A percentile compares a stretch with the other conserved stretches of the same genome.
phyloP scores from a whole-genome alignment of 2,113 vertebrate genomes.

The Muntiacus muntjak region DNA sequence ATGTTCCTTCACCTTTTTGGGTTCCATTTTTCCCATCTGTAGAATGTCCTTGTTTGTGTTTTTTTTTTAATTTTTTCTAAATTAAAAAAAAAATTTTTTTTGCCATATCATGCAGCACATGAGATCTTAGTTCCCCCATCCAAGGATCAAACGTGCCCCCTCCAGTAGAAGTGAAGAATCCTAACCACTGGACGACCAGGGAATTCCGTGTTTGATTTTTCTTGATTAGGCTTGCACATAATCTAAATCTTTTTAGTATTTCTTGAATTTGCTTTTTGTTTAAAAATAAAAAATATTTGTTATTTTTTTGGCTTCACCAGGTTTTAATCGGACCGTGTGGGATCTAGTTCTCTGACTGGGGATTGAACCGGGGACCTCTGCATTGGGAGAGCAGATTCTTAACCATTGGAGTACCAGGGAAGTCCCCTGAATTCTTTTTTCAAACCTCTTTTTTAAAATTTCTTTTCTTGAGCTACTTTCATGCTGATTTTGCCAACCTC shows the following conservation, averaged over 20 bases:
- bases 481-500: background rate
- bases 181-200: background rate
- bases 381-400: background rate
- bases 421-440: background rate
- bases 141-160: background rate
- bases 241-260: background rate
- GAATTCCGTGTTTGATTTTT: background rate
- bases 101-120: background rate
- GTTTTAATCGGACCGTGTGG: background rate
- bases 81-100: background rate
- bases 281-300: background rate
- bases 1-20: background rate
- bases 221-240: background rate
- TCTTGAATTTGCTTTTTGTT: background rate
- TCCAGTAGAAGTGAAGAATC: background rate
- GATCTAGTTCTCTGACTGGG: background rate
- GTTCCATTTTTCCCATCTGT: background rate
- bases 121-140: background rate
- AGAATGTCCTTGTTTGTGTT: background rate
- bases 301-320: background rate
- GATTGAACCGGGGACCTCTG: background rate
- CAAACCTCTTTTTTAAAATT: background rate
- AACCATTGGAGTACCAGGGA: background rate
- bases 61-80: background rate
- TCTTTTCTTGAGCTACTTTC: background rate